Conservation (phyloP, 2,113 vertebrate genomes). For the Sinocyclocheilus rhinocerous region DNA sequence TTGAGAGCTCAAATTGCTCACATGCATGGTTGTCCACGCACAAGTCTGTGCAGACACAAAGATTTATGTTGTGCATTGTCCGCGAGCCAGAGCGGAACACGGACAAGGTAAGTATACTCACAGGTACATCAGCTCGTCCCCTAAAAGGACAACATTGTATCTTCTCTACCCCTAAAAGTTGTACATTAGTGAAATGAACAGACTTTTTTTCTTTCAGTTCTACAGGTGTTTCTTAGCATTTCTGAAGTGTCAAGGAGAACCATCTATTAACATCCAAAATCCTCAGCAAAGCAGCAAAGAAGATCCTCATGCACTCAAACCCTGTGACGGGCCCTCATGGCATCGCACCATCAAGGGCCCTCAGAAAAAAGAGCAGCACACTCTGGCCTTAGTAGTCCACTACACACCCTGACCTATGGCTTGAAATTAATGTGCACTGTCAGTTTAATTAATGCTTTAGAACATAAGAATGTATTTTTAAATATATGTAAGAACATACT, state of each 20-base stretch:
- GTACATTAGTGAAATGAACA: not conserved
- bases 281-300: slow-evolving; percentile 54
- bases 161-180: not conserved
- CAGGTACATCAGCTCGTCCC: not conserved
- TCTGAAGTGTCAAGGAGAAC: slow-evolving; percentile 64
- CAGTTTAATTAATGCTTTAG: not conserved
- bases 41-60: too few relatives aligned
- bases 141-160: not conserved
- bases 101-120: not conserved
- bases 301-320: not conserved
- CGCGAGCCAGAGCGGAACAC: not conserved
- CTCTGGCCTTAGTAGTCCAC: slow-evolving; percentile 61
- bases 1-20: too few relatives aligned
- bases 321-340: slow-evolving; percentile 34
- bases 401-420: slow-evolving; percentile 59
- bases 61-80: not conserved
- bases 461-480: not conserved
- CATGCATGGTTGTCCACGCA: too few relatives aligned
- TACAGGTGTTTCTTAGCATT: slow-evolving; percentile 69
- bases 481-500: not conserved
- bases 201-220: slow-evolving; percentile 63
- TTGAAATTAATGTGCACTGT: not conserved
- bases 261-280: slow-evolving; percentile 42
- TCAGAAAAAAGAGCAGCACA: slow-evolving; percentile 31
- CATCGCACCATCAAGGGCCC: slow-evolving; percentile 21